Evolutionary conservation across 2,797 vertebrate species (phyloP).

Genomic region (Babyrousa celebensis): DNA sequence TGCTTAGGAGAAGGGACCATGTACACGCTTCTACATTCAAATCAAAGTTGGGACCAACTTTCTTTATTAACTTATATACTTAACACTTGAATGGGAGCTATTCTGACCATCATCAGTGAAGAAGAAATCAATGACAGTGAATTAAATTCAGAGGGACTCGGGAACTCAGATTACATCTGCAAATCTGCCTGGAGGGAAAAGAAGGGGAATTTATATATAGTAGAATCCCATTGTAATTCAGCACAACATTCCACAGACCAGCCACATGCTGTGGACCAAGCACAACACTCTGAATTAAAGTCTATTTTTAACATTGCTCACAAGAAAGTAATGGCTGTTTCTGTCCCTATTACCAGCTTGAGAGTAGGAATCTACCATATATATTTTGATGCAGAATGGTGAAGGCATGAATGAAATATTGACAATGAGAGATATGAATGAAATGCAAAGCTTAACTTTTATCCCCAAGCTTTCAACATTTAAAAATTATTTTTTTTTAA

Average conservation of each 20-base stretch:
- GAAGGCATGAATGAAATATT: constrained; percentile 57
- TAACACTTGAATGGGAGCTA: constrained; percentile 28
- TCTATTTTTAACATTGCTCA: background rate
- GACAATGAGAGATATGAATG: constrained; percentile 67
- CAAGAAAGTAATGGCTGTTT: background rate
- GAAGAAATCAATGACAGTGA: constrained; percentile 60
- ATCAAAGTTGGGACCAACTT: constrained; percentile 37
- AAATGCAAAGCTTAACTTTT: constrained; percentile 80
- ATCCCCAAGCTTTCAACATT: constrained; percentile 87
- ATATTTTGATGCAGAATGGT: constrained; percentile 26
- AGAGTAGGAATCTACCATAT: background rate
- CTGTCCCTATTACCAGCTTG: background rate
- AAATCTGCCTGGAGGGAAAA: constrained; percentile 62
- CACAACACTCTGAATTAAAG: background rate
- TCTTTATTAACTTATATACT: background rate
- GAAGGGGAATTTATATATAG: background rate
- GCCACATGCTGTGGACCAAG: background rate
- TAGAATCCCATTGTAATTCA: background rate
- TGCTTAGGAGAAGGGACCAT: background rate
- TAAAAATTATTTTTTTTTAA: constrained; percentile 80
- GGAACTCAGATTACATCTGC: constrained; percentile 67
- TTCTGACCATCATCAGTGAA: constrained; percentile 48
- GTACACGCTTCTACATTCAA: background rate
- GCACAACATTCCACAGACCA: background rate
- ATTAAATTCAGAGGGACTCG: constrained; percentile 76